phyloP scores from a whole-genome alignment of 2,797 vertebrate species.

The Esox masquinongy region DNA sequence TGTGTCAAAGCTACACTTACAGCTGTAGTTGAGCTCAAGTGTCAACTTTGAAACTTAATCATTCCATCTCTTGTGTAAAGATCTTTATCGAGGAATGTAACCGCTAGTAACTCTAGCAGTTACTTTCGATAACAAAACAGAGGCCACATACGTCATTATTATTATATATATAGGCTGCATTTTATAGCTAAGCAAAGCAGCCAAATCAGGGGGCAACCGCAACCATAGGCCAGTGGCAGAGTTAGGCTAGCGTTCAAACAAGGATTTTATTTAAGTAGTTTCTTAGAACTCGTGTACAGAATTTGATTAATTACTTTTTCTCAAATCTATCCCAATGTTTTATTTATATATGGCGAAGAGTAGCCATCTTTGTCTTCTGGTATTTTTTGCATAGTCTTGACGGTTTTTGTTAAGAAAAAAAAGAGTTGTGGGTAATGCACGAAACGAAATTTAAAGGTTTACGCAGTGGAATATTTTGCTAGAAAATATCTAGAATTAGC shows the following conservation, averaged over 20 bases:
- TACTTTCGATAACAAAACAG: conserved; percentile 12
- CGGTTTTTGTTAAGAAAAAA: neutral
- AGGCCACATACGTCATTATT: conserved; percentile 15
- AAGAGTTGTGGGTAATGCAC: neutral
- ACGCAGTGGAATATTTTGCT: neutral
- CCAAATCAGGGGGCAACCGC: neutral
- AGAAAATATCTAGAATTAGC: neutral
- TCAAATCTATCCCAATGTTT: conserved; percentile 5
- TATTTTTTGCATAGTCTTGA: neutral
- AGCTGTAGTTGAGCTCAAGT: conserved; percentile 23
- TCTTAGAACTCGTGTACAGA: neutral
- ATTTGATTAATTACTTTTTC: conserved; percentile 7
- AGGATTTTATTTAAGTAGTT: conserved; percentile 2
- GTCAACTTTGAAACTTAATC: conserved; percentile 17
- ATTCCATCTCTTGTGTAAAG: neutral
- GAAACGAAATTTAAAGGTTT: neutral
- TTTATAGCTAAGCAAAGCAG: neutral
- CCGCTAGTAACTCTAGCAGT: neutral
- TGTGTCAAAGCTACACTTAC: conserved; percentile 31
- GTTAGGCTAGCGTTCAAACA: neutral
- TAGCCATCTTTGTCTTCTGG: neutral
- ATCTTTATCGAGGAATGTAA: conserved; percentile 10
- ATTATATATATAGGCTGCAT: neutral
- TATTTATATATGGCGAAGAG: neutral
- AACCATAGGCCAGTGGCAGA: neutral